Evolutionary conservation across 2,888 invertebrate species (phyloP).

Genomic region (Meiosimyza platycephala): DNA sequence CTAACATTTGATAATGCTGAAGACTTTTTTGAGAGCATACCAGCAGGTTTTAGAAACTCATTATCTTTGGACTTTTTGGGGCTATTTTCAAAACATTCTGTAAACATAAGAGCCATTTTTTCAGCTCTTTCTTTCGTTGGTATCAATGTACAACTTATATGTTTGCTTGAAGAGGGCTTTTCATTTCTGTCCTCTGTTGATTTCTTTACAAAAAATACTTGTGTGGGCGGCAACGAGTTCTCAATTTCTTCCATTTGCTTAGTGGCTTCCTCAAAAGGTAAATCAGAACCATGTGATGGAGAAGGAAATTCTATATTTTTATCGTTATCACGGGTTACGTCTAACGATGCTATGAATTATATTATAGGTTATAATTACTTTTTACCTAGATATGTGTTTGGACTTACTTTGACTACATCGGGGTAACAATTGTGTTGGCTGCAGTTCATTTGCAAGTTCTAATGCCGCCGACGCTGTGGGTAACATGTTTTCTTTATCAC

Average conservation of each 20-base stretch:
- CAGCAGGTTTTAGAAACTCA: not conserved
- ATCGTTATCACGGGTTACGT: too few relatives aligned
- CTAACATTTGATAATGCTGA: conserved; percentile 20
- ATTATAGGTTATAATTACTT: too few relatives aligned
- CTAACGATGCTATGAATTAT: too few relatives aligned
- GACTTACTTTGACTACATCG: conserved; percentile 38
- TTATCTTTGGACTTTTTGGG: conserved; percentile 15
- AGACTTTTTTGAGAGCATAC: not conserved
- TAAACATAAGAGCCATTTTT: conserved; percentile 12
- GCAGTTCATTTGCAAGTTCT: conserved; percentile 14
- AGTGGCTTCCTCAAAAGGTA: too few relatives aligned
- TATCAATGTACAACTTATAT: conserved; percentile 39
- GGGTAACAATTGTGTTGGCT: conserved; percentile 40
- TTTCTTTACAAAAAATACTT: conserved; percentile 25
- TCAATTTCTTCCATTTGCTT: conserved; percentile 17
- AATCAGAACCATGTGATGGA: too few relatives aligned
- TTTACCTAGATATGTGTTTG: not conserved
- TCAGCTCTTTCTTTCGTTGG: conserved; percentile 9
- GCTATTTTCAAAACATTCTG: conserved; percentile 33
- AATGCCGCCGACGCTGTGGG: not conserved
- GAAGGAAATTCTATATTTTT: too few relatives aligned
- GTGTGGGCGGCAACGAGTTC: conserved; percentile 30
- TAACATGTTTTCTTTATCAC: conserved; percentile 46
- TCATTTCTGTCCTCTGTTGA: not conserved
- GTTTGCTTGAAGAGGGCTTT: conserved; percentile 2